Base-by-base conservation (phyloP, 2,888 invertebrate genomes). In the Eupeodes luniger region DNA sequence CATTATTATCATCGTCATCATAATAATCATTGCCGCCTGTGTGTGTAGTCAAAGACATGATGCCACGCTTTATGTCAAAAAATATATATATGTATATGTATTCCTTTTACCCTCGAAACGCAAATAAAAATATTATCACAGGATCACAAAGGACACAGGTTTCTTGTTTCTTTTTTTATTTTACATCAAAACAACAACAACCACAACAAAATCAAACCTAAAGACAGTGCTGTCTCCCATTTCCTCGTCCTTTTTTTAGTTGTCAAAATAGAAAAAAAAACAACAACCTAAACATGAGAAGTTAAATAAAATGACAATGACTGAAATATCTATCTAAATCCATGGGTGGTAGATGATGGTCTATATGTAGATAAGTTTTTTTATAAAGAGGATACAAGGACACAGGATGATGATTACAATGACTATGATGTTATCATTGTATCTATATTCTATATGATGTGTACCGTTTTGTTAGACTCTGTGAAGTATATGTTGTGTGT, bases 231-330 rank as follows among this genome's bases (percentile, higher is more conserved):
- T n/a, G 9, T 5, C 11, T 66, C 2, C 7, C 27, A 40, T 4
- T 14, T 19, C 11, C 7, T 19, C 27, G 53, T 34, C 27, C 14
- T 40, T 36, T 55, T 19, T n/a, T 14, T 59, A 51, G 16, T 51
- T 61, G 67, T 55, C 61, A 78, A 59, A 57, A 47, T 27, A 81
- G 74, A 70, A 49, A 77, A 70, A 14, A 47, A 10, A 74, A 64
- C 14, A 47, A 69, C 78, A 72, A 67, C 66, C 67, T 74, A 81
- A 85, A 82, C 86, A 86, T 86, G 87, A 87, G 80, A 87, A 83
- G 76, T 80, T 76, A 80, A 83, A 87, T 87, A 80, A 76, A 83
- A 87, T 77, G 83, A 87, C 83, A 83, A 87, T 83, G 80, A 70
- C 70, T 79, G 53, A 79, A 83, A 87, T 83, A 87, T 78, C 75